phyloP scores from a whole-genome alignment of 2,888 invertebrate species.

The Drosophila aldrichi region DNA sequence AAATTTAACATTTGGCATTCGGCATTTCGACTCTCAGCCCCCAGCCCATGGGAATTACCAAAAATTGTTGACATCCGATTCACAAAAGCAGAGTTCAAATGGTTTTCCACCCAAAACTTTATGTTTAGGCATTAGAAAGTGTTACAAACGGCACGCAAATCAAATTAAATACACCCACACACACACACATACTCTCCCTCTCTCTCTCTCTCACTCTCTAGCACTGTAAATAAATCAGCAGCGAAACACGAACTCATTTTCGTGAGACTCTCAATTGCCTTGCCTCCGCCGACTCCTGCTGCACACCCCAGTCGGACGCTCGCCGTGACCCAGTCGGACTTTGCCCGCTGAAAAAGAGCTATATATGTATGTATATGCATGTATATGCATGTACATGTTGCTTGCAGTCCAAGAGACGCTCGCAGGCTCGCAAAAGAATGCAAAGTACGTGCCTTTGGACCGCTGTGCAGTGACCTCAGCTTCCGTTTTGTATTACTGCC shows the following conservation, averaged over 20 bases:
- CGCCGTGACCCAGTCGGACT: neutral
- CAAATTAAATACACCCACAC: slow-evolving; percentile 34
- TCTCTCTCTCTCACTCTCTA: neutral
- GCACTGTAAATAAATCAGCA: slow-evolving; percentile 35
- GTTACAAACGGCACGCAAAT: slow-evolving; percentile 63
- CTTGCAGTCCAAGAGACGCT: neutral
- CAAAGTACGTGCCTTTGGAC: slow-evolving; percentile 43
- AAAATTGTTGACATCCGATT: slow-evolving; percentile 60
- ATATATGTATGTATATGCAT: neutral
- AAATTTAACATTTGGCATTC: slow-evolving; percentile 40
- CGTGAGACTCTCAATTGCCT: slow-evolving; percentile 26
- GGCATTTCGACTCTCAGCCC: slow-evolving; percentile 2
- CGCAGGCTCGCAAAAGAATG: slow-evolving; percentile 30
- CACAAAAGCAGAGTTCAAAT: slow-evolving; percentile 20
- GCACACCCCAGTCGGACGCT: slow-evolving; percentile 4
- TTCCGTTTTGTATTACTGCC: slow-evolving; percentile 39
- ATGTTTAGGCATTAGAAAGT: slow-evolving; percentile 68
- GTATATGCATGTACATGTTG: neutral
- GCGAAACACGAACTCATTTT: slow-evolving; percentile 42
- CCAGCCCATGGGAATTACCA: slow-evolving; percentile 15
- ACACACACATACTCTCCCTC: neutral
- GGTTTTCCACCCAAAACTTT: slow-evolving; percentile 24
- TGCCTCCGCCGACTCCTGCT: neutral
- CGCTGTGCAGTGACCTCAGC: slow-evolving; percentile 39
- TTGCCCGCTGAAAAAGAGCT: slow-evolving; percentile 4